phyloP scores from a whole-genome alignment of 2,888 invertebrate species.

The Cephus nigrinus region DNA sequence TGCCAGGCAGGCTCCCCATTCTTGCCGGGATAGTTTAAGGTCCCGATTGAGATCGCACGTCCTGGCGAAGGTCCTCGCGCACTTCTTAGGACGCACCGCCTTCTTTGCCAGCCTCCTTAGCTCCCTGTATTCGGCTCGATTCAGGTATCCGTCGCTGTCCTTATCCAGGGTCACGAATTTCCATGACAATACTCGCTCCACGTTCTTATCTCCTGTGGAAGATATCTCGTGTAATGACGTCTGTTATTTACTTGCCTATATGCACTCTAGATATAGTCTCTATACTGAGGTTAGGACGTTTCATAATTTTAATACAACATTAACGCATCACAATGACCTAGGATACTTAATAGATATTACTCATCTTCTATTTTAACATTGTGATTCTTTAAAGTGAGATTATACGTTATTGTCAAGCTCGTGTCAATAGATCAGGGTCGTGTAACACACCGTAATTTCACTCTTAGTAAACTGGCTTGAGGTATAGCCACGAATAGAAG shows the following conservation, averaged over 20 bases:
- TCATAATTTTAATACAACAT: not conserved
- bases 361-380: constrained; percentile 8
- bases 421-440: not conserved
- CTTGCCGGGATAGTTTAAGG: constrained; percentile 79
- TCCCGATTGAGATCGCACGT: constrained; percentile 89
- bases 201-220: constrained; percentile 56
- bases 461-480: not conserved
- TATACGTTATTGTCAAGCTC: not conserved
- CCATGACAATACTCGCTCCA: constrained; percentile 81
- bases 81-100: constrained; percentile 88
- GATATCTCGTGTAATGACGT: constrained; percentile 5
- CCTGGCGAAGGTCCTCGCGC: constrained; percentile 88
- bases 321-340: not conserved
- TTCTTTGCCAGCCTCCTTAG: constrained; percentile 86
- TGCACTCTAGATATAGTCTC: not conserved
- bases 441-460: not conserved
- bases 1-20: constrained; percentile 90
- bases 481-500: not conserved
- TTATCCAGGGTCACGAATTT: constrained; percentile 88
- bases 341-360: not conserved
- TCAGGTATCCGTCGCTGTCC: constrained; percentile 81
- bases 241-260: not conserved
- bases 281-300: not conserved
- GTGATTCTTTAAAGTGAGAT: not conserved
- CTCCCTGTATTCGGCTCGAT: constrained; percentile 85